A percentile compares a stretch with the other conserved stretches of the same genome.
Evolutionary conservation across 2,113 vertebrate genomes (phyloP).

Genomic region (Cettia cetti): DNA sequence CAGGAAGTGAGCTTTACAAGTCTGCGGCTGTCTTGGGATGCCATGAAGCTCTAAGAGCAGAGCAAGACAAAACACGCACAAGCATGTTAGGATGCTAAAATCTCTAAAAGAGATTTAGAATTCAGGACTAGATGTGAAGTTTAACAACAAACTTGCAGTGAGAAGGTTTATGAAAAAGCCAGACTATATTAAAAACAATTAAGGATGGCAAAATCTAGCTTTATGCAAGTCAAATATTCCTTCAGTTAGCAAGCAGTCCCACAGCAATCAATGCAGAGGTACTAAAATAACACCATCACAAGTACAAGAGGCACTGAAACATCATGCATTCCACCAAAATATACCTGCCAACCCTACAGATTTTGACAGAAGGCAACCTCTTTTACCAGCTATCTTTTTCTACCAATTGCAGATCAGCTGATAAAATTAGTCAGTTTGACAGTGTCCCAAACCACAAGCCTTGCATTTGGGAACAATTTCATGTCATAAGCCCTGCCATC

Average conservation of each 20-base stretch:
- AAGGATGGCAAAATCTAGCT: slow-evolving; percentile 22
- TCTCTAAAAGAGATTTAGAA: neutral
- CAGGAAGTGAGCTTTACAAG: neutral
- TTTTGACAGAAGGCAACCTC: neutral
- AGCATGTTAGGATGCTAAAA: too few relatives aligned
- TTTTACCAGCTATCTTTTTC: neutral
- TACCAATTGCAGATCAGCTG: neutral
- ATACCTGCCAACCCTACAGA: neutral
- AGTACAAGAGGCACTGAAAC: neutral
- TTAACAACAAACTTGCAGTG: neutral
- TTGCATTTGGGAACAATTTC: neutral
- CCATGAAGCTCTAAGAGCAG: neutral
- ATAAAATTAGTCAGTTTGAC: neutral
- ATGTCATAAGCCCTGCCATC: neutral
- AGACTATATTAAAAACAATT: slow-evolving; percentile 53
- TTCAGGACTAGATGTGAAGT: neutral
- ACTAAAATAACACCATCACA: neutral
- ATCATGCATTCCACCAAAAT: neutral
- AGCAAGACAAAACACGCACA: neutral
- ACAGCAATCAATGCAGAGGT: slow-evolving; percentile 38
- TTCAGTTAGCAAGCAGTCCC: slow-evolving; percentile 24
- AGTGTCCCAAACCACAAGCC: neutral
- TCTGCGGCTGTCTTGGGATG: neutral
- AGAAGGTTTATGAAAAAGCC: slow-evolving; percentile 4
- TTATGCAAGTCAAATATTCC: slow-evolving; percentile 22